These are phyloP conservation scores for Hemicrepidius hirtus DNA, from an alignment of 2,888 invertebrate genomes.

Conservation along the genomic window DNA sequence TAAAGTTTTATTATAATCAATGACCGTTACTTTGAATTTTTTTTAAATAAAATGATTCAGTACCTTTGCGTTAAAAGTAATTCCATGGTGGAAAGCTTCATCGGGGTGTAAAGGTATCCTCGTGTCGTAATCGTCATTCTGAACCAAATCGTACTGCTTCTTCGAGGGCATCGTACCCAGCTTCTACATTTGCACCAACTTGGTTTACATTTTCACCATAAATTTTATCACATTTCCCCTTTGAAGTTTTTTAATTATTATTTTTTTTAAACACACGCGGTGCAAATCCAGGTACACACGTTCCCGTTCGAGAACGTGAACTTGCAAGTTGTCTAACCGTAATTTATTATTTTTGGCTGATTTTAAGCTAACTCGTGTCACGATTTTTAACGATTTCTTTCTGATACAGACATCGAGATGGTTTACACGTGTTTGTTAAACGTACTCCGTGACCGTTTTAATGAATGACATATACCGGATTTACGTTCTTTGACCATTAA, in stretches of 20 bases:
- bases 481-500: constrained; percentile 7
- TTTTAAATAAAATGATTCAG: constrained; percentile 59
- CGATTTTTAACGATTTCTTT: constrained; percentile 18
- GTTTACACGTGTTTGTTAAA: constrained; percentile 29
- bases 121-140: constrained; percentile 96
- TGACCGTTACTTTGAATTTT: too few species aligned
- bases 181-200: constrained; percentile 40
- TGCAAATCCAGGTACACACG: background rate
- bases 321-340: background rate
- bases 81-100: constrained; percentile 97
- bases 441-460: constrained; percentile 4
- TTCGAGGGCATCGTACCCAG: constrained; percentile 86
- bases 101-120: constrained; percentile 97
- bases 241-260: constrained; percentile 5
- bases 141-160: constrained; percentile 95
- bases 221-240: constrained; percentile 22
- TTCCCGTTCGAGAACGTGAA: constrained; percentile 16
- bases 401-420: constrained; percentile 4
- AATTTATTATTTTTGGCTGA: constrained; percentile 23
- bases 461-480: constrained; percentile 28
- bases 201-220: constrained; percentile 46
- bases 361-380: constrained; percentile 1
- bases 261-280: background rate
- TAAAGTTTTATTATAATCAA: too few species aligned
- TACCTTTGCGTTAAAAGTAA: constrained; percentile 98